phyloP scores from a whole-genome alignment of 2,113 vertebrate genomes.

The Lepus americanus region DNA sequence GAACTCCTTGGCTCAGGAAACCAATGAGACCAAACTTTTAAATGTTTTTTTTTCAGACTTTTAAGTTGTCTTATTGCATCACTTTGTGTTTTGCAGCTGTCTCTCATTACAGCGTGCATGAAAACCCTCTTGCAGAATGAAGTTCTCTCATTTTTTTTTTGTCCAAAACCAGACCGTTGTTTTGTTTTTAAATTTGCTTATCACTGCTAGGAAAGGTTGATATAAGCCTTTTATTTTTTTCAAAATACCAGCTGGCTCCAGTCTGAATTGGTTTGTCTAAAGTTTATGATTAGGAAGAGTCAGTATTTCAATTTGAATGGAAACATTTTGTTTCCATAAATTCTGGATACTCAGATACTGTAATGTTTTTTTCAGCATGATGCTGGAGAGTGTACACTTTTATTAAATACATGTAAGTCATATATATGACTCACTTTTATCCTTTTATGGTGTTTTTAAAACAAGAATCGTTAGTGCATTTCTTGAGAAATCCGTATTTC shows the following conservation, averaged over 20 bases:
- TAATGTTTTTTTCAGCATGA: not conserved
- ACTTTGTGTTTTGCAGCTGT: not conserved
- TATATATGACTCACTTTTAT: not conserved
- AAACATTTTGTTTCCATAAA: conserved; percentile 73
- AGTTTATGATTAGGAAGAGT: conserved; percentile 76
- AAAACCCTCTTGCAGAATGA: conserved; percentile 2
- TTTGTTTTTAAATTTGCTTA: conserved; percentile 32
- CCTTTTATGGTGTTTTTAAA: not conserved
- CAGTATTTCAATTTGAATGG: conserved; percentile 74
- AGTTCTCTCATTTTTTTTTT: conserved; percentile 20
- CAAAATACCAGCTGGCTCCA: conserved; percentile 66
- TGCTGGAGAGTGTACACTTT: not conserved
- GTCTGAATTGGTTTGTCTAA: conserved; percentile 78
- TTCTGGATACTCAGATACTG: conserved; percentile 47
- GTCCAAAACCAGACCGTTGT: not conserved
- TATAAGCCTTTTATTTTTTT: conserved; percentile 74
- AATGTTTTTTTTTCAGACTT: no score
- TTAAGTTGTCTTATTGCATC: not conserved
- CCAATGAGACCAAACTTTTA: not conserved
- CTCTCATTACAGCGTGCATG: not conserved
- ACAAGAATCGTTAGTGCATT: not conserved
- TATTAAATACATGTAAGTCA: not conserved
- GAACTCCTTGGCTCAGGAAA: not conserved
- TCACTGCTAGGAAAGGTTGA: conserved; percentile 52
- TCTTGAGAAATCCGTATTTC: not conserved